phyloP scores from a whole-genome alignment of 92 coral and sea anemone genomes.

The Heliopora coerulea region DNA sequence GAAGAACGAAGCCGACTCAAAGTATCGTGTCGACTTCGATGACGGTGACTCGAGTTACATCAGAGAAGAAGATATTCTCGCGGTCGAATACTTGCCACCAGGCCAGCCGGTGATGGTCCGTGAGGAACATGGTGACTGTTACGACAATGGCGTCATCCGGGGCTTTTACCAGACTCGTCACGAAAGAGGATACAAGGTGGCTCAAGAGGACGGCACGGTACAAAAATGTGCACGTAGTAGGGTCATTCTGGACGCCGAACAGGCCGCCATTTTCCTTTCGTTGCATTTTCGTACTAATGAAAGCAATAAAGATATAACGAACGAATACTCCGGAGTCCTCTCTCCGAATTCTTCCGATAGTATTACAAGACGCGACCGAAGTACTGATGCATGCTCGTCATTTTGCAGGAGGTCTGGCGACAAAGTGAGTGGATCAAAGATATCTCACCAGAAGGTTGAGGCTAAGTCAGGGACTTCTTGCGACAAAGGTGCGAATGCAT shows the following conservation, averaged over 20 bases:
- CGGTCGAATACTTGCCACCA: conserved; percentile 60
- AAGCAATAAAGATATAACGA: background rate
- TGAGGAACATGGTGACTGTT: conserved; percentile 55
- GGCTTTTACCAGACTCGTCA: conserved; percentile 67
- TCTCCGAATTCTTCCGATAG: background rate
- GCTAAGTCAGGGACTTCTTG: background rate
- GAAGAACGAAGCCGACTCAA: conserved; percentile 43
- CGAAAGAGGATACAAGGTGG: conserved; percentile 76
- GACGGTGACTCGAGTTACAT: conserved; percentile 84
- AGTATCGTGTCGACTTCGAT: conserved; percentile 66
- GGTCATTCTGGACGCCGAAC: conserved; percentile 67
- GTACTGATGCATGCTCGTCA: background rate
- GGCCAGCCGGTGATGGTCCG: conserved; percentile 75
- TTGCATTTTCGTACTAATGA: conserved; percentile 47
- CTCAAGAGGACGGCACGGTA: conserved; percentile 50
- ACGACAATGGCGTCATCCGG: conserved; percentile 68
- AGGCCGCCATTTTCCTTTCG: conserved; percentile 65
- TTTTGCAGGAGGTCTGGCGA: background rate
- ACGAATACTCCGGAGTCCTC: background rate
- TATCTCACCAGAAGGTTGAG: background rate
- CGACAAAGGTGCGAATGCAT: background rate
- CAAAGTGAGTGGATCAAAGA: background rate
- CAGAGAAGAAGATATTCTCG: conserved; percentile 62
- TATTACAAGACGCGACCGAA: background rate
- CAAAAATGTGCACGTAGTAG: conserved; percentile 59